Evolutionary conservation across 2,113 vertebrate genomes (phyloP).

Genomic region (Clupea harengus): DNA sequence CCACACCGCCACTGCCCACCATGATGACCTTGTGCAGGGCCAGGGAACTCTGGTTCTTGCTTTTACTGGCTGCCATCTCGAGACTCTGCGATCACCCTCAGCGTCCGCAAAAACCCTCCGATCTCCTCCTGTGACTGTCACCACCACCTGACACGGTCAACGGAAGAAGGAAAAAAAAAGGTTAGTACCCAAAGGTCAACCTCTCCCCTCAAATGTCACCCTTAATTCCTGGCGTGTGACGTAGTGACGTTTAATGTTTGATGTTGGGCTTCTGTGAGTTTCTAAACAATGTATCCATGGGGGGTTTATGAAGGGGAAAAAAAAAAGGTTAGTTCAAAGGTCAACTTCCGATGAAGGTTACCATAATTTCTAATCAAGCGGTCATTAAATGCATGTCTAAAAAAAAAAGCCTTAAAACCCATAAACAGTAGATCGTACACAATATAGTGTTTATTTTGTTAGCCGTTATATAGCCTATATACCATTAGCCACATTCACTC

Average conservation of each 20-base stretch:
- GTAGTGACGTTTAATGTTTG: no score
- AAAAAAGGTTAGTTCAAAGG: no score
- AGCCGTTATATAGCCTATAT: not conserved
- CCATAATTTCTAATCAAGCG: no score
- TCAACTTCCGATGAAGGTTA: no score
- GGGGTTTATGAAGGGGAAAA: no score
- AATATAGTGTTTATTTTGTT: not conserved
- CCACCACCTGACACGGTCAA: not conserved
- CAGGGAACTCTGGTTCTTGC: conserved; percentile 70
- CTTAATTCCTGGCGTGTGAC: no score
- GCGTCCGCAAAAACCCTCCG: not conserved
- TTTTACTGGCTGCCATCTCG: not conserved
- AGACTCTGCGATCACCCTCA: not conserved
- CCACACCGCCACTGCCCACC: conserved; percentile 74
- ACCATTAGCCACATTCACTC: not conserved
- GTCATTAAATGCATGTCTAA: no score
- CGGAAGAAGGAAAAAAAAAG: not conserved
- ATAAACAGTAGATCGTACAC: not conserved
- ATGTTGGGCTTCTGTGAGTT: no score
- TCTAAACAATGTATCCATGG: no score
- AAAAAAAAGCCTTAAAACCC: no score
- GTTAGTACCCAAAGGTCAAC: no score
- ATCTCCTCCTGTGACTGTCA: not conserved
- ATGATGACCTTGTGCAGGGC: conserved; percentile 75
- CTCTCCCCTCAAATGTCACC: no score